Percentiles rank a stretch among this genome's conserved stretches.
Evolutionary conservation across 2,888 invertebrate species (phyloP).

Genomic region (Macroteleia sp.): DNA sequence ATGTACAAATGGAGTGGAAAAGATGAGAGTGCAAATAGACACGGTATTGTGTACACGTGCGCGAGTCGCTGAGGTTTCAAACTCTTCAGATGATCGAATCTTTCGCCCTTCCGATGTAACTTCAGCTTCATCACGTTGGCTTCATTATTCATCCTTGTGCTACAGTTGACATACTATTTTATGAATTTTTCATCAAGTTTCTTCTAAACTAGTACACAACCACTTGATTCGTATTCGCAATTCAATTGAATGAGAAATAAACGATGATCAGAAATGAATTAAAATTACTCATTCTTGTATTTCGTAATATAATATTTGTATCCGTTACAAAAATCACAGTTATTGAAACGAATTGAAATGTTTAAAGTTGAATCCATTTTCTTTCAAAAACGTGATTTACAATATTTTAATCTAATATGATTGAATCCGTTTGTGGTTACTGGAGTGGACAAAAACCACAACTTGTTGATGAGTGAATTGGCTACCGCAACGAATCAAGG

Average conservation of each 20-base stretch:
- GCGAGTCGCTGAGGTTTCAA: slow-evolving; percentile 2
- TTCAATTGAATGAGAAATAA: slow-evolving; percentile 10
- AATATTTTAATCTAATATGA: too few relatives aligned
- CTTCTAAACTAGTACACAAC: slow-evolving; percentile 22
- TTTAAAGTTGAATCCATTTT: too few relatives aligned
- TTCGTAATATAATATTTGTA: too few relatives aligned
- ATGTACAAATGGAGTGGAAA: background rate
- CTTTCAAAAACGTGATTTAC: too few relatives aligned
- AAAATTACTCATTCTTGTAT: too few relatives aligned
- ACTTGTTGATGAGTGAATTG: too few relatives aligned
- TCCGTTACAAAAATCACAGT: too few relatives aligned
- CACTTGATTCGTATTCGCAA: slow-evolving; percentile 13
- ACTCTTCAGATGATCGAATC: slow-evolving; percentile 24
- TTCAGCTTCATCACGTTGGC: slow-evolving; percentile 6
- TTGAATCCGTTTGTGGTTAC: too few relatives aligned
- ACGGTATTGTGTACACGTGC: background rate
- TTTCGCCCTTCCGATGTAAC: background rate
- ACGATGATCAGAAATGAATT: too few relatives aligned
- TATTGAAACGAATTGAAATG: too few relatives aligned
- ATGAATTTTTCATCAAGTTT: slow-evolving; percentile 47
- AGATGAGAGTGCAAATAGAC: background rate
- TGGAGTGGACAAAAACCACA: too few relatives aligned
- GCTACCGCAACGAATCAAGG: too few relatives aligned
- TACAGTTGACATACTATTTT: slow-evolving; percentile 38
- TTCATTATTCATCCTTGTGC: slow-evolving; percentile 38